Percentiles rank a stretch among this genome's conserved stretches.
Conservation (phyloP, 2,888 invertebrate genomes). For the Dicranocentrus wangi region DNA sequence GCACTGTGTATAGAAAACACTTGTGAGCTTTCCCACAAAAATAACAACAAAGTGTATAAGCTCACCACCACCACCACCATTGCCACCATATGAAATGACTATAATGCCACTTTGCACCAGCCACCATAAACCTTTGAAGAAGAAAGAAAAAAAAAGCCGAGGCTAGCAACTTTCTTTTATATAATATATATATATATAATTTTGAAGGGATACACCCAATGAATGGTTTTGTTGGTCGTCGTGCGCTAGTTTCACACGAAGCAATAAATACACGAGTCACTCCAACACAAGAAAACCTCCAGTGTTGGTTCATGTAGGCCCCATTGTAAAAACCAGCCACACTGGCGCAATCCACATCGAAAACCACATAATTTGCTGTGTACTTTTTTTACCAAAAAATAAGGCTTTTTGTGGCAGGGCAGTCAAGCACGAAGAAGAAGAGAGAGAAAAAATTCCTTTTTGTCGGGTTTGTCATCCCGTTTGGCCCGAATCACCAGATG, state of each 20-base stretch:
- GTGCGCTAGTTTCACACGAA: constrained; percentile 53
- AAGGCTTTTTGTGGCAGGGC: constrained; percentile 9
- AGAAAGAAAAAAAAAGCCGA: constrained; percentile 49
- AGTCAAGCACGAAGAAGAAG: constrained; percentile 19
- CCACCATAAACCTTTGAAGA: constrained; percentile 27
- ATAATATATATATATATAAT: not conserved
- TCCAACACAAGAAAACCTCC: not conserved
- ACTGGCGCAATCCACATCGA: not conserved
- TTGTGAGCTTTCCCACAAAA: constrained; percentile 49
- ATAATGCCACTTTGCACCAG: constrained; percentile 27
- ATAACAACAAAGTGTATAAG: constrained; percentile 12
- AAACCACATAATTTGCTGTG: constrained; percentile 11
- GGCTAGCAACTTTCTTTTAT: constrained; percentile 42
- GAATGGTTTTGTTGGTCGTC: constrained; percentile 10
- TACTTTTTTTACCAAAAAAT: constrained; percentile 10
- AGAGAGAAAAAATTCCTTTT: not conserved
- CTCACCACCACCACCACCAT: constrained; percentile 23
- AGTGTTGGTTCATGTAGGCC: not conserved
- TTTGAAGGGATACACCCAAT: too few relatives aligned
- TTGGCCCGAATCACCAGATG: not conserved
- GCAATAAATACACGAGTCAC: constrained; percentile 32
- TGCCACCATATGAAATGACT: constrained; percentile 23
- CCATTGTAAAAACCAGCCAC: not conserved
- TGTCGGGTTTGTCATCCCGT: not conserved
- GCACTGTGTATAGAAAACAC: constrained; percentile 30